A percentile compares a stretch with the other conserved stretches of the same genome.
phyloP scores from a whole-genome alignment of 2,888 invertebrate genomes.

The Uloborus plumipes region DNA sequence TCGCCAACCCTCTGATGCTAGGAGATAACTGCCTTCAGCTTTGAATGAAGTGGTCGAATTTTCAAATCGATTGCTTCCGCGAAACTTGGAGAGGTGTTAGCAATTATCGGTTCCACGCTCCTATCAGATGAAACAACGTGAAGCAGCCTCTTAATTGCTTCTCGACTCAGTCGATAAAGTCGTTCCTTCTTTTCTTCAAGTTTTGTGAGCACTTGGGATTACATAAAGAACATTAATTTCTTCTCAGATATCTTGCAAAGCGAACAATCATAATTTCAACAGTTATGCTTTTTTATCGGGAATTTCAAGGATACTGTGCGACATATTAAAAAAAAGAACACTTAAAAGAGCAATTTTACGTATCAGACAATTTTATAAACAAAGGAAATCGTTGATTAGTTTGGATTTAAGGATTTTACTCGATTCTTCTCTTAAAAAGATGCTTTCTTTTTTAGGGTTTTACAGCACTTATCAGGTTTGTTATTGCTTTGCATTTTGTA shows the following conservation, averaged over 20 bases:
- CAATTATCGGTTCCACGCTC: constrained; percentile 39
- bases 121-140: constrained; percentile 31
- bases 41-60: constrained; percentile 21
- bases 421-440: too few relatives aligned
- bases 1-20: neutral
- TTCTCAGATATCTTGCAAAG: constrained; percentile 8
- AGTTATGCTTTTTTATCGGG: neutral
- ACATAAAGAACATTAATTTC: constrained; percentile 33
- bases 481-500: too few relatives aligned
- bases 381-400: neutral
- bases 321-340: neutral
- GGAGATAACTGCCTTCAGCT: constrained; percentile 8
- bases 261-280: constrained; percentile 23
- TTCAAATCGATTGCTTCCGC: constrained; percentile 31
- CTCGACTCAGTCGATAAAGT: constrained; percentile 19
- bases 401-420: neutral
- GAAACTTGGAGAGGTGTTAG: constrained; percentile 22
- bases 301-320: neutral
- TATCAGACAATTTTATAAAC: neutral
- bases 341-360: neutral
- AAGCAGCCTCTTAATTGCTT: constrained; percentile 36
- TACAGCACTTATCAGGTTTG: too few relatives aligned
- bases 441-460: too few relatives aligned
- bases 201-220: constrained; percentile 17
- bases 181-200: constrained; percentile 23